Evolutionary conservation across 2,113 vertebrate genomes (phyloP).

Genomic region (Brienomyrus longianalis): DNA sequence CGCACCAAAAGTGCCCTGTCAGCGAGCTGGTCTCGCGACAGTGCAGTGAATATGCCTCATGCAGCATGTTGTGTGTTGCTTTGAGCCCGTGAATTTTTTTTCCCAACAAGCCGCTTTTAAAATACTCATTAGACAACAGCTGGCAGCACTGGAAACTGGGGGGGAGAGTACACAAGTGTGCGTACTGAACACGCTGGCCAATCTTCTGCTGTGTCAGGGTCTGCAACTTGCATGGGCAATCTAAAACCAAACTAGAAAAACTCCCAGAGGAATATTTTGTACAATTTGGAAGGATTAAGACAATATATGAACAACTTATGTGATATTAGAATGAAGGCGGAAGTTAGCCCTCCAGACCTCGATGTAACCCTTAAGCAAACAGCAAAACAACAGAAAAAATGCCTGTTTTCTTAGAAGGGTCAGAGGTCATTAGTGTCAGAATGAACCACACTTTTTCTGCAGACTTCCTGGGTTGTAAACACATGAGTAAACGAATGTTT

Average conservation of each 20-base stretch:
- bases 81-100: background rate
- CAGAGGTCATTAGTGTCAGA: slow-evolving; percentile 40
- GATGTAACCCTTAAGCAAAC: background rate
- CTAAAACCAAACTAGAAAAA: background rate
- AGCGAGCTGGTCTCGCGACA: slow-evolving; percentile 52
- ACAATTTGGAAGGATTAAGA: background rate
- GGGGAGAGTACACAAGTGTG: background rate
- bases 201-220: background rate
- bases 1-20: slow-evolving; percentile 24
- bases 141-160: background rate
- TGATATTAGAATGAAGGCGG: background rate
- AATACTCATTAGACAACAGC: background rate
- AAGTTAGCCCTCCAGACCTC: background rate
- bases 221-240: background rate
- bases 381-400: slow-evolving; percentile 46
- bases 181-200: background rate
- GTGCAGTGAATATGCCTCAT: slow-evolving; percentile 7
- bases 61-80: background rate
- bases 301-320: background rate
- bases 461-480: slow-evolving; percentile 30
- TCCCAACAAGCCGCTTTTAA: background rate
- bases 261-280: background rate
- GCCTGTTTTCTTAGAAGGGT: slow-evolving; percentile 40
- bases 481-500: slow-evolving; percentile 57
- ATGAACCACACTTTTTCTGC: slow-evolving; percentile 36